These are phyloP conservation scores for Aotus griseimembra DNA, from an alignment of 2,797 vertebrate genomes.

Conservation along the genomic window DNA sequence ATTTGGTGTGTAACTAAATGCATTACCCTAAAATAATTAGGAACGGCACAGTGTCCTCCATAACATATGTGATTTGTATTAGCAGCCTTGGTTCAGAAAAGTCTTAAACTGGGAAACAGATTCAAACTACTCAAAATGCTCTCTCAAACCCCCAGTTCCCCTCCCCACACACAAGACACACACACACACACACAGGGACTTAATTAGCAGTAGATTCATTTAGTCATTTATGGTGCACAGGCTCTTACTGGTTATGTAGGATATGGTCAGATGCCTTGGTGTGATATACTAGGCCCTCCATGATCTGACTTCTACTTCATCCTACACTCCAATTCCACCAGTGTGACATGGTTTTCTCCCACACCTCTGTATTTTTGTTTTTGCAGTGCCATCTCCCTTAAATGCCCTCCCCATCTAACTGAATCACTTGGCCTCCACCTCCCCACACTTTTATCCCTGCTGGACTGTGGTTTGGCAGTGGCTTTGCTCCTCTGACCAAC, in stretches of 20 bases:
- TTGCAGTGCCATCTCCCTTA: neutral
- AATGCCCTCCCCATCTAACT: neutral
- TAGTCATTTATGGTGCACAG: neutral
- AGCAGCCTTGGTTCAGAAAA: conserved; percentile 35
- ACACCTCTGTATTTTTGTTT: neutral
- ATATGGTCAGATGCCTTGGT: neutral
- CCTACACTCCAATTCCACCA: neutral
- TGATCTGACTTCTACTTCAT: neutral
- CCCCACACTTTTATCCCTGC: neutral
- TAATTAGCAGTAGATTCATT: neutral
- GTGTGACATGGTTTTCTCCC: neutral
- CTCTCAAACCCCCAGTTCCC: neutral
- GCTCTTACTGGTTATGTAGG: neutral
- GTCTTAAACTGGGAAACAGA: conserved; percentile 29
- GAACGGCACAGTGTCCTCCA: conserved; percentile 56
- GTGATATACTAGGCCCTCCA: neutral
- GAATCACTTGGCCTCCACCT: neutral
- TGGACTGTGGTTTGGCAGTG: neutral
- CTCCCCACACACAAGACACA: neutral
- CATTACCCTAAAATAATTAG: conserved; percentile 73
- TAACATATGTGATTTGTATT: conserved; percentile 52
- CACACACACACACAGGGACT: neutral
- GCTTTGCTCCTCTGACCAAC: neutral
- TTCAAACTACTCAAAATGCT: neutral
- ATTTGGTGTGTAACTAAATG: conserved; percentile 74